Evolutionary conservation across 1,140 invertebrate genomes (phyloP).

Genomic region (Oedothorax gibbosus): DNA sequence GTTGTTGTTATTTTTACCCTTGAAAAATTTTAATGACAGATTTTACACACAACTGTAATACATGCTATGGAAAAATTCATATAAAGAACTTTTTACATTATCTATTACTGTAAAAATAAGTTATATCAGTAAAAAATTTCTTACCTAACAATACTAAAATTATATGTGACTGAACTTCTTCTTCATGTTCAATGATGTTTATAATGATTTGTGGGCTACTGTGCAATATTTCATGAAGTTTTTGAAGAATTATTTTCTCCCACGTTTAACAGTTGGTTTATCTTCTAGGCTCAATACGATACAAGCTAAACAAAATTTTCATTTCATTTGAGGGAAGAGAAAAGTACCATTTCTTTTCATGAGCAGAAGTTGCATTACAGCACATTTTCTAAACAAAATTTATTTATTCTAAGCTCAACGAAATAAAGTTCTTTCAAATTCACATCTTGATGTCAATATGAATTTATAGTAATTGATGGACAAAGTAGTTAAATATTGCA

Average conservation of each 20-base stretch:
- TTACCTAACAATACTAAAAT: conserved; percentile 43
- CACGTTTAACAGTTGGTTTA: neutral
- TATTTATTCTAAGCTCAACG: neutral
- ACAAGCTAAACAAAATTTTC: conserved; percentile 41
- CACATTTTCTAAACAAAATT: neutral
- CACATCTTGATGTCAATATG: no score
- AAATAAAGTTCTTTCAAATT: no score
- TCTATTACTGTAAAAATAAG: neutral
- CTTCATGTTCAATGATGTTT: conserved; percentile 15
- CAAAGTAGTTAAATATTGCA: no score
- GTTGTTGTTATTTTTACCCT: neutral
- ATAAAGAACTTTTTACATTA: neutral
- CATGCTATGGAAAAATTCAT: neutral
- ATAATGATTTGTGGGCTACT: conserved; percentile 2
- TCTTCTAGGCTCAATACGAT: conserved; percentile 31
- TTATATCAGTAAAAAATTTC: neutral
- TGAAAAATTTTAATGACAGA: neutral
- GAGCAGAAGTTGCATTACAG: neutral
- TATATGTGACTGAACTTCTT: conserved; percentile 24
- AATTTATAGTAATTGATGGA: no score
- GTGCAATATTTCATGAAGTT: conserved; percentile 13
- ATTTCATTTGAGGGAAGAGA: neutral
- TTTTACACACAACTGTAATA: neutral
- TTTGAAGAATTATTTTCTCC: conserved; percentile 3
- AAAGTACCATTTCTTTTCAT: conserved; percentile 32